These are phyloP conservation scores for Oncopeltus fasciatus DNA, from an alignment of 1,140 invertebrate species.

Conservation along the genomic window DNA sequence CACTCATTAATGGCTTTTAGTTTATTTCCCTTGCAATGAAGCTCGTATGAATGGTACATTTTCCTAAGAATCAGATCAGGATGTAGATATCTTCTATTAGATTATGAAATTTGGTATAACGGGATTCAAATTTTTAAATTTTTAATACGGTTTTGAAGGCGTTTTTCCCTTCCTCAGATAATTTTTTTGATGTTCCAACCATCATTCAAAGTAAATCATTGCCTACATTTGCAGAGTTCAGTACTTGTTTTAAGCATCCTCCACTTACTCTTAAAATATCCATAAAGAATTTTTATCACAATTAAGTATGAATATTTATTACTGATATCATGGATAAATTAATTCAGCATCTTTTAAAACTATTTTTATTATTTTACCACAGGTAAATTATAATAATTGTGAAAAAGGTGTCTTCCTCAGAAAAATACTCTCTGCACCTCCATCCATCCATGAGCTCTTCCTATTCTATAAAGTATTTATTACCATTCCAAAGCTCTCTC, in stretches of 20 bases:
- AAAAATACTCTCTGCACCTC: no score
- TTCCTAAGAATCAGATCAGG: not conserved
- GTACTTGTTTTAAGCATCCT: not conserved
- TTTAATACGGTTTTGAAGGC: not conserved
- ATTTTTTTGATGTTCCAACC: not conserved
- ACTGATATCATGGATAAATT: no score
- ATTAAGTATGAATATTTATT: no score
- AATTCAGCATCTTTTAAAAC: no score
- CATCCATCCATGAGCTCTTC: no score
- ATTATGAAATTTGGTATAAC: not conserved
- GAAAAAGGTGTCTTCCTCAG: no score
- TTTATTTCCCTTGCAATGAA: not conserved
- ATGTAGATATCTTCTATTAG: not conserved
- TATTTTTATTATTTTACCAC: no score
- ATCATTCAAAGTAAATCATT: conserved; percentile 12
- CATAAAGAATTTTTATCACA: no score
- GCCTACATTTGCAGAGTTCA: not conserved
- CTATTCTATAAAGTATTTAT: no score
- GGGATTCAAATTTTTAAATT: not conserved
- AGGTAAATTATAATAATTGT: no score
- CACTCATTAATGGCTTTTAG: not conserved
- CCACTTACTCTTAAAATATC: no score
- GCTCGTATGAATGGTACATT: not conserved
- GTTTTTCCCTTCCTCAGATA: not conserved
- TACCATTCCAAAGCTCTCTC: no score